phyloP scores from a whole-genome alignment of 2,888 invertebrate species.

The Drosophila helvetica region DNA sequence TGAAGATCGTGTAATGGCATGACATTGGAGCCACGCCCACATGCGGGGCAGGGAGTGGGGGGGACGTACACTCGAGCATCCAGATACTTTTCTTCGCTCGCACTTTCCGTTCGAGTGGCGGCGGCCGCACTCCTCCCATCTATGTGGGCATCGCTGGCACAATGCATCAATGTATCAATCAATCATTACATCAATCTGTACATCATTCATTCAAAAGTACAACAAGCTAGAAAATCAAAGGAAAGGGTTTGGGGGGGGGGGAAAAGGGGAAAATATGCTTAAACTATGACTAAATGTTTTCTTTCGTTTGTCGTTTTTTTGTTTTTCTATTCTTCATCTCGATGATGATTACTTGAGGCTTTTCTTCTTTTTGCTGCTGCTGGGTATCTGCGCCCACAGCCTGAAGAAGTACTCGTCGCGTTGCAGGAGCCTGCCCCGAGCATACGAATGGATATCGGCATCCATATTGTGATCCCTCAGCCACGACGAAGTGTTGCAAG shows the following conservation, averaged over 20 bases:
- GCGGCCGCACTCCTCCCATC: slow-evolving; percentile 2
- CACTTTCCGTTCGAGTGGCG: slow-evolving; percentile 52
- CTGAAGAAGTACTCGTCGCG: slow-evolving; percentile 98
- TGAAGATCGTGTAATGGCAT: slow-evolving; percentile 25
- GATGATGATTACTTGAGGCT: slow-evolving; percentile 61
- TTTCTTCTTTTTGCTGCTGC: slow-evolving; percentile 74
- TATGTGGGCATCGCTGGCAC: slow-evolving; percentile 53
- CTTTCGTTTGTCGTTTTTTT: slow-evolving; percentile 50
- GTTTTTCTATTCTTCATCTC: slow-evolving; percentile 2
- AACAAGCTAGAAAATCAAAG: slow-evolving; percentile 65
- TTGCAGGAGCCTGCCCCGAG: slow-evolving; percentile 92
- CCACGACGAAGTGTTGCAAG: slow-evolving; percentile 97
- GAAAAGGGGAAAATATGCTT: slow-evolving; percentile 49
- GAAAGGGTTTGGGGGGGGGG: not conserved
- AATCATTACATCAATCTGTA: slow-evolving; percentile 44
- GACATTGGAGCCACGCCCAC: slow-evolving; percentile 57
- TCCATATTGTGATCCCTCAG: slow-evolving; percentile 96
- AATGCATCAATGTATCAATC: slow-evolving; percentile 3
- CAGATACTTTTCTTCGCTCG: slow-evolving; percentile 66
- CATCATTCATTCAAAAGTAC: slow-evolving; percentile 61
- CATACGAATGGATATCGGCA: slow-evolving; percentile 95
- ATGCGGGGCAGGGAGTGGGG: slow-evolving; percentile 3
- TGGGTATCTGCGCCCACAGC: slow-evolving; percentile 86
- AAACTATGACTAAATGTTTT: slow-evolving; percentile 63
- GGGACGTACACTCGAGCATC: not conserved